phyloP scores from a whole-genome alignment of 2,113 vertebrate species.

The Emydocephalus ijimae region DNA sequence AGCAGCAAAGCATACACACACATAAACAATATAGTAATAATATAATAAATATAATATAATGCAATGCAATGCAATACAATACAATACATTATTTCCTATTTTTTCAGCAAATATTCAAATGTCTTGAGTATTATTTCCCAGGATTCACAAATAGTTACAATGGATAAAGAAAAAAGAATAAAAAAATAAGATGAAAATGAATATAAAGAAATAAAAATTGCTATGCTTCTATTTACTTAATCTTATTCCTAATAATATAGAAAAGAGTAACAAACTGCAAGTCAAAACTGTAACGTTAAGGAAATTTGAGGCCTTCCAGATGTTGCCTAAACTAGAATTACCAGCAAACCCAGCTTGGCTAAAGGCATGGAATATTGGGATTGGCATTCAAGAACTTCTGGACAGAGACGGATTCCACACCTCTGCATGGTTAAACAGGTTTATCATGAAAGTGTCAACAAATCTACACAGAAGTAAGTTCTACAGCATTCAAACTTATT shows the following conservation, averaged over 20 bases:
- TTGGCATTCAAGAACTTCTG: background rate
- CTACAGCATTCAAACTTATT: background rate
- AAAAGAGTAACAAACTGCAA: background rate
- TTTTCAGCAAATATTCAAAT: background rate
- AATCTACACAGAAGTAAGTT: background rate
- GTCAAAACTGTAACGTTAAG: background rate
- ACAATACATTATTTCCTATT: background rate
- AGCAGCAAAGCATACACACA: constrained; percentile 11
- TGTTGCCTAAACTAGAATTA: background rate
- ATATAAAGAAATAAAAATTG: background rate
- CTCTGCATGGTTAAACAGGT: background rate
- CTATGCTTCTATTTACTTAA: background rate
- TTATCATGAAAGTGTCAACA: background rate
- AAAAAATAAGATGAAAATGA: background rate
- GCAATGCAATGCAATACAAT: background rate
- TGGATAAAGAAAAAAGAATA: background rate
- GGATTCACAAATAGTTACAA: background rate
- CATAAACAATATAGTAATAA: background rate
- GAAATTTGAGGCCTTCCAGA: background rate
- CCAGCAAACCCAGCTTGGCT: background rate
- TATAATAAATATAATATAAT: background rate
- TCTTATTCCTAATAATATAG: background rate
- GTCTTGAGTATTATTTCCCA: background rate
- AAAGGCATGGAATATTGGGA: background rate
- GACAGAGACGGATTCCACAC: background rate